Evolutionary conservation across 2,888 invertebrate genomes (phyloP).

Genomic region (Aspidapion aeneum): DNA sequence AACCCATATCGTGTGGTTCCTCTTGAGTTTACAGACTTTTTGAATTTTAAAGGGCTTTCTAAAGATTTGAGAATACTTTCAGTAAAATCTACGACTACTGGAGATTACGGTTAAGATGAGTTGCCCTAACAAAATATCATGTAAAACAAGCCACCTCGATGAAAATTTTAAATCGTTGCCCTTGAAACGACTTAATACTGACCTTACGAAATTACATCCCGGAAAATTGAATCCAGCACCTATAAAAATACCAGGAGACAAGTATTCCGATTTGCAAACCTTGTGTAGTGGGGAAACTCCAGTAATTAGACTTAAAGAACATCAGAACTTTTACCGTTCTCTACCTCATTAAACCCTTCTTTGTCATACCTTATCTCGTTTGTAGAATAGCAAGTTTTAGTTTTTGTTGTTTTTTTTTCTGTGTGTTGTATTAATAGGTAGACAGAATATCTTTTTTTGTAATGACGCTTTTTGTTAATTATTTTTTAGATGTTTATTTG

Average conservation of each 20-base stretch:
- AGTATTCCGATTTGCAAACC: neutral
- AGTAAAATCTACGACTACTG: slow-evolving; percentile 10
- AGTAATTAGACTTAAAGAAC: neutral
- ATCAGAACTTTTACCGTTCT: neutral
- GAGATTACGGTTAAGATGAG: slow-evolving; percentile 13
- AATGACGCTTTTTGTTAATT: no score
- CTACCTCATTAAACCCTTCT: no score
- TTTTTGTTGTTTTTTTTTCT: no score
- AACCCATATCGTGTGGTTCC: slow-evolving; percentile 13
- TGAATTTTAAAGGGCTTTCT: slow-evolving; percentile 12
- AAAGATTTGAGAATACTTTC: slow-evolving; percentile 10
- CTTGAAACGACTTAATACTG: neutral
- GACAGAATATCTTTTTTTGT: no score
- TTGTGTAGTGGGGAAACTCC: neutral
- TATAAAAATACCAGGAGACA: neutral
- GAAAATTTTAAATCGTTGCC: neutral
- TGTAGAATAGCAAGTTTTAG: no score
- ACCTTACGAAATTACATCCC: neutral
- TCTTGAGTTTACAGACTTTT: slow-evolving; percentile 8
- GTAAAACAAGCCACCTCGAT: slow-evolving; percentile 16
- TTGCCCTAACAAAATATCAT: slow-evolving; percentile 10
- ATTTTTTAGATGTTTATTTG: no score
- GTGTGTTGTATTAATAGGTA: no score
- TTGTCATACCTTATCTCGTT: no score
- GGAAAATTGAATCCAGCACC: neutral